Conservation (phyloP, 2,888 invertebrate genomes). For the Parnassius smintheus region DNA sequence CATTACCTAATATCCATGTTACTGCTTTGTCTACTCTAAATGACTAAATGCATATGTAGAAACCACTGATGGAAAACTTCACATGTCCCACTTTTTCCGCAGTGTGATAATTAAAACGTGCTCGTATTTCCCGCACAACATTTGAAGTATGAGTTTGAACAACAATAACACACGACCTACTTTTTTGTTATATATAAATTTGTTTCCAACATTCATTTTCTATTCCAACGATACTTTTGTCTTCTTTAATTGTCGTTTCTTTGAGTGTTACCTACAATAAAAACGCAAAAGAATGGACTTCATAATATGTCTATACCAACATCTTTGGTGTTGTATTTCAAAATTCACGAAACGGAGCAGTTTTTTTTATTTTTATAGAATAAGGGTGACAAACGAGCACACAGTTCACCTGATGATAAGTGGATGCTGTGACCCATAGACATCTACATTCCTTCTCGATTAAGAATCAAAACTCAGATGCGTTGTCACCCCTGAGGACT, state of each 20-base stretch:
- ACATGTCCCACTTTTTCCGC: constrained; percentile 19
- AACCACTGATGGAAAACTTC: constrained; percentile 19
- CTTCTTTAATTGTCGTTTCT: constrained; percentile 1
- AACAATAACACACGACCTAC: constrained; percentile 16
- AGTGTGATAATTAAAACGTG: constrained; percentile 21
- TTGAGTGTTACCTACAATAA: too few species aligned
- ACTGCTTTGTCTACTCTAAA: constrained; percentile 3
- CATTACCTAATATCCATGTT: not conserved
- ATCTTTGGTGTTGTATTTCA: too few species aligned
- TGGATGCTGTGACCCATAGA: too few species aligned
- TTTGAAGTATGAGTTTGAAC: constrained; percentile 9
- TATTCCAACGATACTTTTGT: not conserved
- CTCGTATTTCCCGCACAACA: constrained; percentile 6
- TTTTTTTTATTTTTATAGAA: too few species aligned
- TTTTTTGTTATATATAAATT: constrained; percentile 15
- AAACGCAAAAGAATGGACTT: too few species aligned
- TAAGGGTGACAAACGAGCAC: too few species aligned
- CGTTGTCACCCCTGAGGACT: too few species aligned
- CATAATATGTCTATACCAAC: too few species aligned
- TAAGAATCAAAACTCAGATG: too few species aligned
- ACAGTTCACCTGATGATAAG: too few species aligned
- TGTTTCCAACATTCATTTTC: constrained; percentile 8
- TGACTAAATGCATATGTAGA: not conserved
- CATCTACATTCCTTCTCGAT: too few species aligned
- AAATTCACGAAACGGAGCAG: too few species aligned